Percentiles rank a stretch among this genome's conserved stretches.
Conservation (phyloP, 2,797 vertebrate species). For the Acanthurus lineatus region DNA sequence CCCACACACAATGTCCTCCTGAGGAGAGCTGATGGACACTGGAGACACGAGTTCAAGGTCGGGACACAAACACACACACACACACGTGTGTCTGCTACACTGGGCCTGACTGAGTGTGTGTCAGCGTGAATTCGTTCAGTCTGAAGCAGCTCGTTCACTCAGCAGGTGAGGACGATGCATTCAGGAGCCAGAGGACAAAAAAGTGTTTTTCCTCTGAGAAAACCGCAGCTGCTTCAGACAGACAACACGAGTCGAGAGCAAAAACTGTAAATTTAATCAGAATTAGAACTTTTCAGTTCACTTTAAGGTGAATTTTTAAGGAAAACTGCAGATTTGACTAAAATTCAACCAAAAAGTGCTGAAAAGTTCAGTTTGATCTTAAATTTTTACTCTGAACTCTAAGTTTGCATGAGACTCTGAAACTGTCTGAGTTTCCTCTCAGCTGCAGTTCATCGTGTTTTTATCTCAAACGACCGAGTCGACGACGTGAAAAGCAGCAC, state of each 20-base stretch:
- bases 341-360: too few species aligned
- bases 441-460: background rate
- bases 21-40: slow-evolving; percentile 29
- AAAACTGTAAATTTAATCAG: too few species aligned
- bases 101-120: background rate
- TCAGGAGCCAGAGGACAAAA: too few species aligned
- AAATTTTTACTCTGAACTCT: background rate
- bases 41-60: slow-evolving; percentile 24
- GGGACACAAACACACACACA: slow-evolving; percentile 58
- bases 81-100: background rate
- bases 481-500: background rate
- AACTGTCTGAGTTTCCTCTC: too few species aligned
- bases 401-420: too few species aligned
- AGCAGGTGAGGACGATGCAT: background rate
- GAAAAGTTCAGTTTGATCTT: background rate
- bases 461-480: background rate
- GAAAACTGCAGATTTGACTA: too few species aligned
- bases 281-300: too few species aligned
- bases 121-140: background rate
- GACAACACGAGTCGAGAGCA: too few species aligned
- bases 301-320: too few species aligned
- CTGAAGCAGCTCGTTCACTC: background rate
- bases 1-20: slow-evolving; percentile 18
- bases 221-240: too few species aligned
- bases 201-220: too few species aligned